These are phyloP conservation scores for Strix aluco DNA, from an alignment of 2,113 vertebrate genomes.

Conservation along the genomic window DNA sequence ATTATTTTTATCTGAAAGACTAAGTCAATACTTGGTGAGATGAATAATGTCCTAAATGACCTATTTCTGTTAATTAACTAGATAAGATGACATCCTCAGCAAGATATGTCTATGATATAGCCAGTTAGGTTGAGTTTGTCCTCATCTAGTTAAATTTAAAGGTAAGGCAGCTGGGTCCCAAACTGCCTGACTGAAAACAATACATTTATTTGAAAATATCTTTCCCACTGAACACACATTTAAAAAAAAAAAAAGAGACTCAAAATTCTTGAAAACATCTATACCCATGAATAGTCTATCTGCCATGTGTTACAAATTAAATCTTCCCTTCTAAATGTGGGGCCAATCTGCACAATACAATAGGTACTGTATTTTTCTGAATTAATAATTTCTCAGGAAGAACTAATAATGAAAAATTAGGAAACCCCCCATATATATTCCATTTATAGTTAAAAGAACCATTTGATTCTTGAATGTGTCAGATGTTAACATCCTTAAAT, in stretches of 20 bases:
- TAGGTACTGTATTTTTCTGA: neutral
- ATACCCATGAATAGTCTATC: neutral
- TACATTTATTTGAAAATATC: neutral
- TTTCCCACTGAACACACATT: neutral
- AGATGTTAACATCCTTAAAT: neutral
- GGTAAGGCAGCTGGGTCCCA: neutral
- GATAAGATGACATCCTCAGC: neutral
- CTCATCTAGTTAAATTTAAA: neutral
- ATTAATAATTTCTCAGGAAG: neutral
- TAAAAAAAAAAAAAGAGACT: neutral
- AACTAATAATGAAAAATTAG: neutral
- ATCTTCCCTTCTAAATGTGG: neutral
- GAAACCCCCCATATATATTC: fast-evolving
- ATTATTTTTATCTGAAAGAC: neutral
- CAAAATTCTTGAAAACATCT: neutral
- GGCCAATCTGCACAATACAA: neutral
- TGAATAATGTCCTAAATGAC: neutral
- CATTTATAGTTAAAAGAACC: neutral
- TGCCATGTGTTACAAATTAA: neutral
- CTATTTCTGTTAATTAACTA: neutral
- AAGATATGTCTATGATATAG: neutral
- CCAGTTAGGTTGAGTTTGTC: neutral
- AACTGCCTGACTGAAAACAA: neutral
- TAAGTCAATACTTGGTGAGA: neutral
- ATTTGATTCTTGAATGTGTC: neutral